phyloP scores from a whole-genome alignment of 2,797 vertebrate genomes.

The Notoglanidium macrostoma region DNA sequence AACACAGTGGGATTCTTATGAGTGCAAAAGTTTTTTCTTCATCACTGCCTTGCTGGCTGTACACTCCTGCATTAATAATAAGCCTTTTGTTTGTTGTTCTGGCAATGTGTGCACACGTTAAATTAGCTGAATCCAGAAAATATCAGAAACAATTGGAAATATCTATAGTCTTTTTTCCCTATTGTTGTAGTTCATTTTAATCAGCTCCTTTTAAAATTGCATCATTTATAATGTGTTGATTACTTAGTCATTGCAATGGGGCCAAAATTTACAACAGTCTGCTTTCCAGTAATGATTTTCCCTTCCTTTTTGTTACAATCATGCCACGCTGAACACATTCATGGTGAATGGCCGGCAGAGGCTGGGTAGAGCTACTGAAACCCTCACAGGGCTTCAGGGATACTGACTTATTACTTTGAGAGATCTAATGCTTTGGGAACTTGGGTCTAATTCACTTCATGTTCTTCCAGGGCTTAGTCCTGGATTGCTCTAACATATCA shows the following conservation, averaged over 20 bases:
- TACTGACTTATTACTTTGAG: neutral
- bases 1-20: slow-evolving; percentile 29
- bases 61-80: slow-evolving; percentile 43
- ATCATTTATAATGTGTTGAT: slow-evolving; percentile 53
- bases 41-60: slow-evolving; percentile 34
- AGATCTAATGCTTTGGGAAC: neutral
- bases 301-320: neutral
- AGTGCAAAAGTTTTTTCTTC: slow-evolving; percentile 24
- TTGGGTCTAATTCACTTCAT: neutral
- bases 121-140: slow-evolving; percentile 52
- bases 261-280: slow-evolving; percentile 23
- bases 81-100: slow-evolving; percentile 23
- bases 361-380: slow-evolving; percentile 13
- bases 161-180: slow-evolving; percentile 20
- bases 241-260: slow-evolving; percentile 44
- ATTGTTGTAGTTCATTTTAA: slow-evolving; percentile 31
- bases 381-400: neutral
- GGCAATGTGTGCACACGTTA: slow-evolving; percentile 37
- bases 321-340: neutral
- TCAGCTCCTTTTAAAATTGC: slow-evolving; percentile 35
- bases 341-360: neutral
- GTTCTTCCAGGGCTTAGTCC: neutral
- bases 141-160: slow-evolving; percentile 35
- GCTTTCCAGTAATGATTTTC: slow-evolving; percentile 54
- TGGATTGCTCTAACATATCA: slow-evolving; percentile 1